Percentiles rank a stretch among this genome's conserved stretches.
Conservation (phyloP, 2,797 vertebrate genomes). For the Cygnus olor region DNA sequence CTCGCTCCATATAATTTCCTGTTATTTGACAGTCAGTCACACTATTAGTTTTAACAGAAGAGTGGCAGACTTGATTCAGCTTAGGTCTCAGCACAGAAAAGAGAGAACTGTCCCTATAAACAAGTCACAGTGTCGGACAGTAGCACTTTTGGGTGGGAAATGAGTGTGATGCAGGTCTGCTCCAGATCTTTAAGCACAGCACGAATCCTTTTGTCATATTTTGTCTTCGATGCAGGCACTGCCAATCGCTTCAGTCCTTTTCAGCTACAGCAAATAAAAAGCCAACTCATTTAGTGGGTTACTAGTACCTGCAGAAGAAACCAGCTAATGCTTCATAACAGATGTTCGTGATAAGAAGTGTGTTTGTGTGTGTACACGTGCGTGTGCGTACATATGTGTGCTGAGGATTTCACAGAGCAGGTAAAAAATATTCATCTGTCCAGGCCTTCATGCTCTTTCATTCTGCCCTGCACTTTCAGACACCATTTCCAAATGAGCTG, state of each 20-base stretch:
- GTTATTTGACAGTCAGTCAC: neutral
- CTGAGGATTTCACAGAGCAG: constrained; percentile 15
- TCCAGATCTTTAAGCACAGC: fast-evolving
- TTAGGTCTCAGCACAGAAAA: neutral
- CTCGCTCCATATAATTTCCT: neutral
- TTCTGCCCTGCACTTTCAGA: neutral
- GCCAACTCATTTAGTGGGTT: neutral
- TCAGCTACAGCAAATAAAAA: neutral
- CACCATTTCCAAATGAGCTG: neutral
- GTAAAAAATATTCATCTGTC: neutral
- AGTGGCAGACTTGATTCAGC: neutral
- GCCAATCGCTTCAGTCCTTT: neutral
- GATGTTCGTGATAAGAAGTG: neutral
- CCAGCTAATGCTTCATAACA: neutral
- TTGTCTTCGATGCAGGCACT: neutral
- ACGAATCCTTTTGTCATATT: neutral
- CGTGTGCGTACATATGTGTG: neutral
- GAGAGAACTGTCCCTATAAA: neutral
- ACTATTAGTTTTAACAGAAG: neutral
- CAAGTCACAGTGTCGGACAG: neutral
- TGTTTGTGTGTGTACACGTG: no score
- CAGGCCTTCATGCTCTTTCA: neutral
- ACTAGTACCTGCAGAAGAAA: neutral
- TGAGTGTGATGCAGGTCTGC: neutral
- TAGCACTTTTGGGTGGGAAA: neutral